Evolutionary conservation across 2,113 vertebrate genomes (phyloP).

Genomic region (Ramphastos sulfuratus): DNA sequence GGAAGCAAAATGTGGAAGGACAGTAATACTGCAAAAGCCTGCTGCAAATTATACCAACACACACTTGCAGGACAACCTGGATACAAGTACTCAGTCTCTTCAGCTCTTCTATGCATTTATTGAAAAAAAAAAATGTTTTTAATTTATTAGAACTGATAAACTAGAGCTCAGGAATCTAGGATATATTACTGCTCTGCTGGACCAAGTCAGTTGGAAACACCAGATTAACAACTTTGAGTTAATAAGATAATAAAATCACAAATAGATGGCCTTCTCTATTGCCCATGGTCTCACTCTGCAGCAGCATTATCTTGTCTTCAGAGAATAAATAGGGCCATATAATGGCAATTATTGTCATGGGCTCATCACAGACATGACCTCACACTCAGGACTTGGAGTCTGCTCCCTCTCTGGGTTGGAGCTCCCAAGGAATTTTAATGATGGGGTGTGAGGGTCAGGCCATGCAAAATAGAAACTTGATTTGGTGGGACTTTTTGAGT

Average conservation of each 20-base stretch:
- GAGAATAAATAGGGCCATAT: conserved; percentile 25
- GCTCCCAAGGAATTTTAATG: conserved; percentile 48
- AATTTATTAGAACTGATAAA: not conserved
- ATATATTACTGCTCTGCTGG: not conserved
- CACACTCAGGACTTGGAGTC: conserved; percentile 39
- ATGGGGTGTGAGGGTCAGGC: not conserved
- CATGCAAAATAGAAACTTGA: not conserved
- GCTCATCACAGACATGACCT: conserved; percentile 66
- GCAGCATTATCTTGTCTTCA: not conserved
- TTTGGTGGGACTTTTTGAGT: not conserved
- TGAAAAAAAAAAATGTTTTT: not conserved
- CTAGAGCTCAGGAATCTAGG: not conserved
- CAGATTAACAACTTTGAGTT: not conserved
- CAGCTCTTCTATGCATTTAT: not conserved
- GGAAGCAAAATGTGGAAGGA: not conserved
- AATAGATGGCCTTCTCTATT: not conserved
- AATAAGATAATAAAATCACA: conserved; percentile 10
- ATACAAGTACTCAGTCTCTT: not conserved
- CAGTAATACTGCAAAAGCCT: not conserved
- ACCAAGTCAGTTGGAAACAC: not conserved
- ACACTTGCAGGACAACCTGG: not conserved
- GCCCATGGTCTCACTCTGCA: not conserved
- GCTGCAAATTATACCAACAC: not conserved
- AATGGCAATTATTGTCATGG: conserved; percentile 40
- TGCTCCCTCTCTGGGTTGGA: not conserved